Evolutionary conservation across 2,113 vertebrate genomes (phyloP).

Genomic region (Hymenochirus boettgeri): DNA sequence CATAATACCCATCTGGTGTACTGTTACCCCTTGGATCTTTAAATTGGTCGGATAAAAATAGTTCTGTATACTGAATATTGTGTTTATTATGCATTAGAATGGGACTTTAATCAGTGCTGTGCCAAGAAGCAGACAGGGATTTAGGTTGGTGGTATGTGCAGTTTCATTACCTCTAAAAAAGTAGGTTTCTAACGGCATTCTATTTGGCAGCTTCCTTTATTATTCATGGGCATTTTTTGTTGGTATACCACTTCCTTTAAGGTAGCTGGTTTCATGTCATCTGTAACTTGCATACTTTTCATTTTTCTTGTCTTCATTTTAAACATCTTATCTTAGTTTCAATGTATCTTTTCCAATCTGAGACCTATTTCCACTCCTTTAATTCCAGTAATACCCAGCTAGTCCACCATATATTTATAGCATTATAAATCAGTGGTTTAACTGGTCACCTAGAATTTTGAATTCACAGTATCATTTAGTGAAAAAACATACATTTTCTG

Average conservation of each 20-base stretch:
- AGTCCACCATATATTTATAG: too few relatives aligned
- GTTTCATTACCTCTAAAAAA: not conserved
- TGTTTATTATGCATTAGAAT: not conserved
- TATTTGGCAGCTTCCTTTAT: not conserved
- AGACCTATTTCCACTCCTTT: not conserved
- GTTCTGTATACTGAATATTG: too few relatives aligned
- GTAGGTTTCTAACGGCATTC: not conserved
- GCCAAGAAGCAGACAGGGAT: not conserved
- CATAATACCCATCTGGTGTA: too few relatives aligned
- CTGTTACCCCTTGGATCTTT: too few relatives aligned
- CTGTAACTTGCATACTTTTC: not conserved
- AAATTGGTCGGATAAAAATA: too few relatives aligned
- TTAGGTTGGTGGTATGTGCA: not conserved
- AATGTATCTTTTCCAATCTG: not conserved
- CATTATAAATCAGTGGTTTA: too few relatives aligned
- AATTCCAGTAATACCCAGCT: not conserved
- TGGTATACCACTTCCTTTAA: constrained; percentile 2
- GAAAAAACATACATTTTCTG: not conserved
- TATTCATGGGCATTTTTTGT: not conserved
- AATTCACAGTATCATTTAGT: too few relatives aligned
- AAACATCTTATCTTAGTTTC: not conserved
- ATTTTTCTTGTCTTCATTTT: not conserved
- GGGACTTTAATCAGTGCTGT: not conserved
- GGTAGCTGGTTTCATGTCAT: not conserved
- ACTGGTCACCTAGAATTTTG: too few relatives aligned